Base-by-base conservation (phyloP, 2,797 vertebrate genomes). In the Gymnocypris eckloni region DNA sequence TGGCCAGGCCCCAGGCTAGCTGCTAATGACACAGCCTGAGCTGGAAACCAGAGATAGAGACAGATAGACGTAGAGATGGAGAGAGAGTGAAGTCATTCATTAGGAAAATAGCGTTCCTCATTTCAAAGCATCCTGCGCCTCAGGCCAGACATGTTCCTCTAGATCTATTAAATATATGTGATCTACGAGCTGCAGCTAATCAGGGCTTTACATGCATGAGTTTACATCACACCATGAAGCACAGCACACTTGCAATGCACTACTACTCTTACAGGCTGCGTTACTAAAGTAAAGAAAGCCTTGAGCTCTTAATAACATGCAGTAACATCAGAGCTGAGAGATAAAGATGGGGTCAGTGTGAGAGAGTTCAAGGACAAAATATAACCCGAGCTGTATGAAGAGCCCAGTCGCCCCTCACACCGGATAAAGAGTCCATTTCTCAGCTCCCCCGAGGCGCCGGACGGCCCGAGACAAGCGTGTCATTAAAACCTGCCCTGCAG, bases 401-500 rank as follows among this genome's bases (percentile, higher is more conserved):
- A 83, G 16, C 28, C 28, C n/a, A 25, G 22, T 37, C 4, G 3
- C 48, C 67, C 59, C 37, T 76, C 54, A 83, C 25, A 85, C 81
- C 13, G 22, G 81, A 72, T 78, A 67, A 50, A 77, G 78, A 39
- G 54, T 79, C 72, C 76, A 88, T 84, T 88, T 79, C 66, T 85
- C 64, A 85, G 37, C 61, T 16, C 71, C 94, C 94, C 94, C 93
- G 88, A 91, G 93, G 94, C 93, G 90, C 83, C 88, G 37, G 86
- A 91, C 92, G 84, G 93, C 95, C 92, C 95, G 94, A 92, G 93
- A 90, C 94, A 94, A 94, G 90, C 93, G 91, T 94, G 94, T 94
- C 95, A 94, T 96, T 94, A 95, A 93, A 90, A 86, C 92, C 92
- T 95, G 91, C 92, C 96, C 95, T 91, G 94, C 94, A 93, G 94